Percentiles rank a stretch among this genome's conserved stretches.
Conservation (phyloP, 2,888 invertebrate genomes). For the Drosophila putrida region DNA sequence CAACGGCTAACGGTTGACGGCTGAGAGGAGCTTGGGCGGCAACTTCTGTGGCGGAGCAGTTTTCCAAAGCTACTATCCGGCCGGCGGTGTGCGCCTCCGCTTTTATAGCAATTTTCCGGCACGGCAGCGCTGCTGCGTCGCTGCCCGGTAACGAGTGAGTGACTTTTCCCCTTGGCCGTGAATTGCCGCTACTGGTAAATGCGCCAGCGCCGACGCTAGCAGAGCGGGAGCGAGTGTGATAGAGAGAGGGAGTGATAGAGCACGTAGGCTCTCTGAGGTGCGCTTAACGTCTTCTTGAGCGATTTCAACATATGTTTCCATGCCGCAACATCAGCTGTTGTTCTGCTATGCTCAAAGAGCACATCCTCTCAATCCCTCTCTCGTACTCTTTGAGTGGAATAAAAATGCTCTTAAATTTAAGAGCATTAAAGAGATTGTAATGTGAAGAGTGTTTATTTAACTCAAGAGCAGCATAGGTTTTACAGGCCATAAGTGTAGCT, state of each 20-base stretch:
- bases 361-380: not conserved
- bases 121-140: conserved; percentile 61
- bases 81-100: conserved; percentile 81
- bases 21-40: conserved; percentile 69
- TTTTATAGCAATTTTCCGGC: conserved; percentile 83
- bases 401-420: conserved; percentile 37
- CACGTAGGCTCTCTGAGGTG: conserved; percentile 1
- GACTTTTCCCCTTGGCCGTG: conserved; percentile 79
- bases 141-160: conserved; percentile 52
- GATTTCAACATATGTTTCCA: conserved; percentile 44
- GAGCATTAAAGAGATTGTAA: conserved; percentile 6
- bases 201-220: conserved; percentile 22
- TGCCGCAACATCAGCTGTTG: conserved; percentile 47
- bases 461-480: conserved; percentile 37
- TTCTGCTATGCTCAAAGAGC: conserved; percentile 24
- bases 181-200: conserved; percentile 41
- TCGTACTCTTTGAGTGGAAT: not conserved
- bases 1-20: conserved; percentile 24
- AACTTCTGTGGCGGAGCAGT: conserved; percentile 78
- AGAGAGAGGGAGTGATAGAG: not conserved
- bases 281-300: conserved; percentile 20
- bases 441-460: not conserved
- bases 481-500: not conserved
- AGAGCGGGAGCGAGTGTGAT: conserved; percentile 1
- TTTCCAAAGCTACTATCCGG: conserved; percentile 85